Evolutionary conservation across 2,888 invertebrate species (phyloP).

Genomic region (Adelphocoris suturalis): DNA sequence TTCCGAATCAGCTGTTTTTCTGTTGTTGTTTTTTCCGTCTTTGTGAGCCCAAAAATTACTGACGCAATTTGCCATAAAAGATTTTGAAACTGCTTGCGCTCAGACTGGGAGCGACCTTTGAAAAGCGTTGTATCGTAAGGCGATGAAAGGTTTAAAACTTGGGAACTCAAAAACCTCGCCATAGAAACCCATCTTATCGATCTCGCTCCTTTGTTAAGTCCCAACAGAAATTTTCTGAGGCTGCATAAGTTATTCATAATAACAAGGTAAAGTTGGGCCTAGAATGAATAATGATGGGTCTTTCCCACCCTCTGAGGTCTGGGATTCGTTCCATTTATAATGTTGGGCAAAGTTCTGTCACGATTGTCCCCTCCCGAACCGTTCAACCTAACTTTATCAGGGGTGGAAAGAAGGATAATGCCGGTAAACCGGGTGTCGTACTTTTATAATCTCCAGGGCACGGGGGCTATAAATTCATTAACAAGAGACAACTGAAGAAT

Average conservation of each 20-base stretch:
- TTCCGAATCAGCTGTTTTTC: too few species aligned
- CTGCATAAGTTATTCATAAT: constrained; percentile 50
- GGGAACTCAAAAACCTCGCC: constrained; percentile 22
- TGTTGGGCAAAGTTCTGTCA: constrained; percentile 39
- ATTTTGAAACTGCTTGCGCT: too few species aligned
- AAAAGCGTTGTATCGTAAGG: constrained; percentile 20
- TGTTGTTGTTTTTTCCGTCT: too few species aligned
- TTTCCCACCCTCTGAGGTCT: background rate
- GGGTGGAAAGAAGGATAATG: background rate
- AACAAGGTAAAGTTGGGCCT: constrained; percentile 38
- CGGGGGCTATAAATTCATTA: constrained; percentile 33
- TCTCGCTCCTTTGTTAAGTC: constrained; percentile 4
- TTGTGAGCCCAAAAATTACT: too few species aligned
- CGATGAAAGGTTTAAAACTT: constrained; percentile 32
- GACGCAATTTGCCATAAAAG: too few species aligned
- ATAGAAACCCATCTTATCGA: constrained; percentile 36
- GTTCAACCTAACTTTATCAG: constrained; percentile 30
- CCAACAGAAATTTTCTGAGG: constrained; percentile 22
- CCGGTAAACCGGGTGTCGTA: constrained; percentile 31
- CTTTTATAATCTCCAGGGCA: constrained; percentile 16
- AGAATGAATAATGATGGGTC: constrained; percentile 48
- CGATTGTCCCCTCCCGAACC: constrained; percentile 40
- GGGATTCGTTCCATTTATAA: constrained; percentile 47
- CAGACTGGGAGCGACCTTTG: background rate
- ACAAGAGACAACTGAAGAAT: background rate